Conservation (phyloP, 2,888 invertebrate species). For the Labia minor region DNA sequence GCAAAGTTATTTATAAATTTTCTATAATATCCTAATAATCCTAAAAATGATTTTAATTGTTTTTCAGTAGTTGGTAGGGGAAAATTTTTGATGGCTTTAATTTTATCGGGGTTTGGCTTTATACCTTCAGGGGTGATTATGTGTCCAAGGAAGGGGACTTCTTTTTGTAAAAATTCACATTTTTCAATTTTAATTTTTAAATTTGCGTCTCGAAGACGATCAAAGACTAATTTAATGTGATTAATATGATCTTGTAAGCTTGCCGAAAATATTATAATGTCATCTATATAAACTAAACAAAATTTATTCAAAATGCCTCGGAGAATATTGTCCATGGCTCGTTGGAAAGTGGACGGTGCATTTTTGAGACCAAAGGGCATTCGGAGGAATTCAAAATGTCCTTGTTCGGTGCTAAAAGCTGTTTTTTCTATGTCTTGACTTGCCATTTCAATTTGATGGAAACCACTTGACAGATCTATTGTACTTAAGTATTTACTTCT, state of each 20-base stretch:
- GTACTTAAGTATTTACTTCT: too few relatives aligned
- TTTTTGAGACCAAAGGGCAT: not conserved
- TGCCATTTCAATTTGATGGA: too few relatives aligned
- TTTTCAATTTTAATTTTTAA: not conserved
- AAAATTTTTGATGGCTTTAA: not conserved
- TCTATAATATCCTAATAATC: not conserved
- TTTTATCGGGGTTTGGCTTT: constrained; percentile 14
- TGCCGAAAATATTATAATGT: not conserved
- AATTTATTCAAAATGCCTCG: too few relatives aligned
- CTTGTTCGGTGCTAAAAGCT: constrained; percentile 15
- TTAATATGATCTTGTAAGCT: too few relatives aligned
- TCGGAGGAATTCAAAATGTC: too few relatives aligned
- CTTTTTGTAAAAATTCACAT: not conserved
- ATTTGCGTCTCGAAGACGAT: not conserved
- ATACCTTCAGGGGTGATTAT: not conserved
- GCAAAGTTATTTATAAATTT: constrained; percentile 8
- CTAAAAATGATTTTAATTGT: not conserved
- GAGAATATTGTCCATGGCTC: too few relatives aligned
- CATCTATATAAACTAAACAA: constrained; percentile 14
- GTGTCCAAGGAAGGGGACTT: constrained; percentile 15
- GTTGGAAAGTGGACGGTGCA: constrained; percentile 15
- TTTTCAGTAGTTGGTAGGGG: not conserved
- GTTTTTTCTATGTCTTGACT: constrained; percentile 15
- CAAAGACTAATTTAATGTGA: not conserved
- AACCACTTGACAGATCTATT: too few relatives aligned